Evolutionary conservation across 2,888 invertebrate species (phyloP), one percentile per base, ranked within the genome.

Genomic region (Himalopsyche tibetana): DNA sequence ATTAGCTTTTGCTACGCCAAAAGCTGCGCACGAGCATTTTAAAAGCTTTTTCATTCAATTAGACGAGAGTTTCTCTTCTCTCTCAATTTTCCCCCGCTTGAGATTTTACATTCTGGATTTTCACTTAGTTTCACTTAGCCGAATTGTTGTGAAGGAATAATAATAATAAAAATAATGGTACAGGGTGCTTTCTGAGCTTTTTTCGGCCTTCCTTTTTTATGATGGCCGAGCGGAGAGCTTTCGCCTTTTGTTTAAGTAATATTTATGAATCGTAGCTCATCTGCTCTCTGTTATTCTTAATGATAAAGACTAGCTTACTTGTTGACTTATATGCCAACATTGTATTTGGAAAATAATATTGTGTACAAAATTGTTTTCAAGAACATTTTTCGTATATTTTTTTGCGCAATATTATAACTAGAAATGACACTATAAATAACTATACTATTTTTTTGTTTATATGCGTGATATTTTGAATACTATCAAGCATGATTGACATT

Each of bases 1-100:
- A 63, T 63, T 63, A 63, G 63, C 63, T 19, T 63, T 63, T 63
- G 63, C 63, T 19, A 63, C 63, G 19, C 63, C 63, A 63, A 63
- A 63, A 63, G 63, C 63, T 63, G 63, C 63, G 63, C 63, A 63
- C 63, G 63, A 63, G 63, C 63, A 63, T 63, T 63, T 63, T 63
- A 63, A 63, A 63, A 63, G 63, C 63, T 63, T 63, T 63, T 63
- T 63, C 63, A 63, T 63, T 63, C 63, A 63, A 63, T 63, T 63
- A 63, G 63, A 63, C 63, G 19, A 28, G 63, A 63, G 63, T 63
- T 63, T 63, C 63, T 63, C 63, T 63, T 63, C 63, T 63, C 63
- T 63, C 63, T 63, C 63, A 63, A 63, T 63, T 63, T 51, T 63
- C 63, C 63, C 19, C 63, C 63, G 63, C 63, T 63, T 63, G 63